These are phyloP conservation scores for Isichthys henryi DNA, from an alignment of 2,113 vertebrate species.

Conservation along the genomic window DNA sequence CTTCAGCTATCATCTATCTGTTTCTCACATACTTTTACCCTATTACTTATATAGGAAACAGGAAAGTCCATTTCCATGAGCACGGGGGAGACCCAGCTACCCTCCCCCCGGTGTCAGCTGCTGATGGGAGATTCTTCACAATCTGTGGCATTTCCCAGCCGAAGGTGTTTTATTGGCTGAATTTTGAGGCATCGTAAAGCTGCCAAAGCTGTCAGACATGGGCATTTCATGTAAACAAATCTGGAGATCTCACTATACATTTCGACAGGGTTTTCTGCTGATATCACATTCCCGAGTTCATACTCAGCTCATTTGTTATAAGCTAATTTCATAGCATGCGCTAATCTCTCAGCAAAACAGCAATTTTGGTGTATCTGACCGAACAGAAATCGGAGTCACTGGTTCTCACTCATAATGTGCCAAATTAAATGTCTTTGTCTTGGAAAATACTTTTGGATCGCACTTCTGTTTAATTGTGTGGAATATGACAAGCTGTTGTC, in stretches of 20 bases:
- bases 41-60: neutral
- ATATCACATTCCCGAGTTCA: neutral
- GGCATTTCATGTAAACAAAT: neutral
- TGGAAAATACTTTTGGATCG: neutral
- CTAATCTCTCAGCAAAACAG: neutral
- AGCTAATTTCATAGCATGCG: neutral
- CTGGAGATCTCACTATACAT: neutral
- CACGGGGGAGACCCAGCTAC: neutral
- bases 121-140: neutral
- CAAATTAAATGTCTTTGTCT: neutral
- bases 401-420: neutral
- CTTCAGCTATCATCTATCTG: neutral
- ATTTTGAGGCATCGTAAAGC: neutral
- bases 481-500: conserved; percentile 3
- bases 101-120: neutral
- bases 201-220: neutral
- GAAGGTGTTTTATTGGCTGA: neutral
- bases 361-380: neutral
- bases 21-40: neutral
- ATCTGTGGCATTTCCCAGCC: neutral
- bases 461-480: neutral
- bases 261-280: neutral
- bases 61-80: neutral
- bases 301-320: neutral
- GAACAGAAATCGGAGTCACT: neutral